phyloP scores from a whole-genome alignment of 2,888 invertebrate genomes.

The Lasiommata megera region DNA sequence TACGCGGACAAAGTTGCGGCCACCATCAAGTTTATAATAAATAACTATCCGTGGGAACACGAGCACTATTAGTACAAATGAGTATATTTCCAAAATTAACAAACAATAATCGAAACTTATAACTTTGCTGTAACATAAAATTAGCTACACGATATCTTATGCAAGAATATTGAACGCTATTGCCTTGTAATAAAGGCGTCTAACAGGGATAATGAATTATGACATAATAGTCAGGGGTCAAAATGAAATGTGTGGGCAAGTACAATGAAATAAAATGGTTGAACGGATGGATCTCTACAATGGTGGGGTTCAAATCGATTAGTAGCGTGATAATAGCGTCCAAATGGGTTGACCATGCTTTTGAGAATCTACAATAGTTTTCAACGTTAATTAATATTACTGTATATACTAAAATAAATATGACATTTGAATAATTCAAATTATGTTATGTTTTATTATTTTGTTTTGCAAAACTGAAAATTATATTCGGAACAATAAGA shows the following conservation, averaged over 20 bases:
- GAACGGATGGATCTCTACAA: conserved; percentile 63
- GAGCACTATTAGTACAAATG: conserved; percentile 38
- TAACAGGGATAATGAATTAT: not conserved
- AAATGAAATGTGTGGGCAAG: conserved; percentile 61
- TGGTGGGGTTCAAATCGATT: conserved; percentile 75
- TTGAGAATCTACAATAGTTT: not conserved
- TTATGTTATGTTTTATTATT: too few species aligned
- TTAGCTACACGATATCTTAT: not conserved
- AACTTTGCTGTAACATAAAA: conserved; percentile 25
- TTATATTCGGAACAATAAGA: too few species aligned
- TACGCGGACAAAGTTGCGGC: too few species aligned
- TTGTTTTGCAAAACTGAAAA: too few species aligned
- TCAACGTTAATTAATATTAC: too few species aligned
- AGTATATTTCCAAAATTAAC: conserved; percentile 59
- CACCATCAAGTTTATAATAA: conserved; percentile 15
- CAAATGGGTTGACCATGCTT: conserved; percentile 39
- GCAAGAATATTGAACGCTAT: conserved; percentile 33
- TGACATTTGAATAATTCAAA: too few species aligned
- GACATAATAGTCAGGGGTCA: conserved; percentile 45
- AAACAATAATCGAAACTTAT: conserved; percentile 53
- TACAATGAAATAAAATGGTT: conserved; percentile 76
- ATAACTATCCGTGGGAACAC: conserved; percentile 23
- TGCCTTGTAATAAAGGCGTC: not conserved
- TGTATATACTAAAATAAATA: too few species aligned
- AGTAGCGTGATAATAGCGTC: conserved; percentile 66